Base-by-base conservation (phyloP, 2,113 vertebrate genomes). In the Synchiropus splendidus region DNA sequence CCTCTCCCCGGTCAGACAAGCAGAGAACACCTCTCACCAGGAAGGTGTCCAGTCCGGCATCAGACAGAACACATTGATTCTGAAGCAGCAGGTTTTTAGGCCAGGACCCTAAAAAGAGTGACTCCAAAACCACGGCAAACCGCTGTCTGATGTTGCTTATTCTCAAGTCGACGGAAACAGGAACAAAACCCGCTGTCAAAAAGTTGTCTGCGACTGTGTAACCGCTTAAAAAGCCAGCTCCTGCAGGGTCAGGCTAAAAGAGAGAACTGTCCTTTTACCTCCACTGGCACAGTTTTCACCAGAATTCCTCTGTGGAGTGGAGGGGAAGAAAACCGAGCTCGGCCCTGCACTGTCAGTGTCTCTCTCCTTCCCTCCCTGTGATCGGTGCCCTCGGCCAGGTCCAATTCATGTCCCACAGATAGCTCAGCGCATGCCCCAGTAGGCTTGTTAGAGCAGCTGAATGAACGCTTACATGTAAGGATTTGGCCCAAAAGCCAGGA, bases 381-480 rank as follows among this genome's bases (percentile, higher is more conserved):
- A 79, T 75, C 74, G 63, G 73, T 70, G 77, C 74, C 75, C 55
- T 74, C 42, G 65, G 72, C 77, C 75, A 65, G 75, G 77, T 79
- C 77, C 72, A 30, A 74, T 74, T 68, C 69, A 63, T 71, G 75
- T 74, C 80, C 75, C 77, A 64, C 72, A 74, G 80, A 80, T 69
- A 75, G 63, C 67, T 68, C 73, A 54, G 75, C 73, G 70, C 69
- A 74, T 63, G 80, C 75, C 75, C 75, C 74, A 73, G 71, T 67
- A 67, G 80, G 74, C 75, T 74, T 79, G 74, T 80, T 79, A 75
- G 54, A 72, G 73, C 67, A 70, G 67, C 17, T 78, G 71, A 77
- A 78, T 69, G 71, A 70, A 70, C 51, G 73, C 64, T 64, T 67
- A 67, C 70, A 74, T 76, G 74, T 73, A 62, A 67, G 54, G 64